Evolutionary conservation across 1,140 invertebrate species (phyloP), one percentile per base, ranked within the genome.

Genomic region (Coenobita brevimanus): DNA sequence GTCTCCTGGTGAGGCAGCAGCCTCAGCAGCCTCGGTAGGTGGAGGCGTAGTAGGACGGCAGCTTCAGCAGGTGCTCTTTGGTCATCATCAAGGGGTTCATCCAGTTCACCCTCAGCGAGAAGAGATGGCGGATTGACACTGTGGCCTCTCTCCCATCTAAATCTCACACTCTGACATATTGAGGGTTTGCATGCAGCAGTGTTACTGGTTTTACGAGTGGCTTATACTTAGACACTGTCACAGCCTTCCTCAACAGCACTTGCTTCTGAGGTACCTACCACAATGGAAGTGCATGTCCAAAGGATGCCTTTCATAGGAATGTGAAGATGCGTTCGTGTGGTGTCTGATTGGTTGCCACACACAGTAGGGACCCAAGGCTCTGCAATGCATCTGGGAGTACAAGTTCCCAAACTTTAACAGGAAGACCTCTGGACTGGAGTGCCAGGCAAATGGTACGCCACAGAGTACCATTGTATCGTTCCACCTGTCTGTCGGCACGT

Each of bases 191-290:
- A n/a, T n/a, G n/a, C n/a, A n/a, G n/a, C n/a, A n/a, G n/a, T n/a
- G n/a, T n/a, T n/a, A n/a, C n/a, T n/a, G n/a, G n/a, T n/a, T n/a
- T n/a, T n/a, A n/a, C n/a, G n/a, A n/a, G n/a, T n/a, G n/a, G n/a
- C n/a, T n/a, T n/a, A n/a, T 67, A 67, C 62, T 69, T 69, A 17
- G 4, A 24, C 24, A 24, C 0, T 1, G 64, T 69, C 64, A 69
- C 64, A 21, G 64, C 64, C 64, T 69, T 69, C 64, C 64, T 15
- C 64, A 69, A 27, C 64, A 69, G 64, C 64, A 69, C 64, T 69
- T 69, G 64, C 24, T 69, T 69, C 64, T 69, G 1, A 69, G 64
- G 64, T 2, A 27, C 13, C 24, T 17, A 24, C 64, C 64, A 4
- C 24, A 24, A 69, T 69, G 4, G 64, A 2, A 67, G 4, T 1